Base-by-base conservation (phyloP, 2,888 invertebrate species). In the Drosophila subsilvestris region DNA sequence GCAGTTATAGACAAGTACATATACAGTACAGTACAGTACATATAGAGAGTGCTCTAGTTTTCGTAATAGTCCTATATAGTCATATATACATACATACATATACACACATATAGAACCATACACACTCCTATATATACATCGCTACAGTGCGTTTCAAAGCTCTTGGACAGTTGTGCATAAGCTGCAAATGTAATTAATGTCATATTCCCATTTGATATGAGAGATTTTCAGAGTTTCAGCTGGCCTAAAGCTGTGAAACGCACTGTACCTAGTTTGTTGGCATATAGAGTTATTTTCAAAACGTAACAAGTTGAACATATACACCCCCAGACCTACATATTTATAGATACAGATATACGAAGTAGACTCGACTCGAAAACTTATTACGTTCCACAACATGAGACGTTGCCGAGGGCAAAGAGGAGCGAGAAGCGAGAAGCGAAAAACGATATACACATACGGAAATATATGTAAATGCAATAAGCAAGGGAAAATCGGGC, bases 401-500 rank as follows among this genome's bases (percentile, higher is more conserved):
- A 71, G 32, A 56, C 51, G 55, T 63, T 66, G 61, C 56, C 47
- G 54, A 14, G 48, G 17, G 45, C 10, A n/a, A 22, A 3, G 22
- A 25, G 48, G 49, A 45, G n/a, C n/a, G n/a, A n/a, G 43, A n/a
- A 58, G 54, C 29, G 50, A 49, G 29, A 49, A 62, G 54, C 12
- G 22, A 42, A 29, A 37, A 44, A 6, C 32, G 51, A 48, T 43
- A 51, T 44, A 72, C 47, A 43, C 29, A 61, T 32, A 45, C 12
- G 2, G 18, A 43, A 17, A 67, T 55, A 50, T 17, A 54, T 7
- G 7, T 54, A 66, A 49, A 62, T 60, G 69, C 70, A 83, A 82
- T 75, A 85, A 84, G 76, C 74, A 74, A 73, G 69, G 75, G 56
- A 79, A 76, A 77, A 74, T 70, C 63, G 75, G 85, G 85, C 82